phyloP scores from a whole-genome alignment of 1,140 invertebrate species.

The Drosophila willistoni region DNA sequence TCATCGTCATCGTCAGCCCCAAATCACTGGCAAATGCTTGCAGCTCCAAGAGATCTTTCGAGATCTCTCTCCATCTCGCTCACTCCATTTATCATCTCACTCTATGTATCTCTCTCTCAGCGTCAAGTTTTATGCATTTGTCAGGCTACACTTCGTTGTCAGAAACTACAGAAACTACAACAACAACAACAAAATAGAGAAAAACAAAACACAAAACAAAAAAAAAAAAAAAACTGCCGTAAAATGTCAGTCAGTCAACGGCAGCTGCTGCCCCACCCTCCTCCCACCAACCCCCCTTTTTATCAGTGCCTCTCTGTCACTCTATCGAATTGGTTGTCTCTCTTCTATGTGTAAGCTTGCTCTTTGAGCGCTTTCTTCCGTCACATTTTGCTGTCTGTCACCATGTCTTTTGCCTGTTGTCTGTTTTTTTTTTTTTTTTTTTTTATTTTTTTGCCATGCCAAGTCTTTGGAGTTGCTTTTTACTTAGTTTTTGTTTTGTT shows the following conservation, averaged over 20 bases:
- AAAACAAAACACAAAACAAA: slow-evolving; percentile 17
- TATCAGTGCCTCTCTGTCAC: slow-evolving; percentile 19
- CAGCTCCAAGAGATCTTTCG: slow-evolving; percentile 57
- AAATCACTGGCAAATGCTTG: slow-evolving; percentile 60
- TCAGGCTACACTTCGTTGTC: slow-evolving; percentile 70
- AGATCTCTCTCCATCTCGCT: slow-evolving; percentile 35
- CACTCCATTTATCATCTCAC: not conserved
- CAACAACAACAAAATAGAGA: slow-evolving; percentile 19
- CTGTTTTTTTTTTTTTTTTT: slow-evolving; percentile 39
- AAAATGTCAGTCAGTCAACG: slow-evolving; percentile 76
- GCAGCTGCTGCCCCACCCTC: slow-evolving; percentile 23
- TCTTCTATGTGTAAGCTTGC: slow-evolving; percentile 4
- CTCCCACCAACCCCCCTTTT: slow-evolving; percentile 14
- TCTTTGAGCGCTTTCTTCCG: slow-evolving; percentile 68
- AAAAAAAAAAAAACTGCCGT: slow-evolving; percentile 41
- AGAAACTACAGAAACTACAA: slow-evolving; percentile 38
- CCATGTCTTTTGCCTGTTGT: slow-evolving; percentile 38
- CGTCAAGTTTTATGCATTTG: slow-evolving; percentile 75
- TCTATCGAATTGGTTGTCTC: slow-evolving; percentile 21
- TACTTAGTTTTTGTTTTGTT: slow-evolving; percentile 44
- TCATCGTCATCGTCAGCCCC: slow-evolving; percentile 53
- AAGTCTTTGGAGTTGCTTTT: slow-evolving; percentile 37
- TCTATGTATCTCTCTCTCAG: slow-evolving; percentile 20
- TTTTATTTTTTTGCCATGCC: slow-evolving; percentile 34
- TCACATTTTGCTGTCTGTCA: slow-evolving; percentile 62